Percentiles rank a stretch among this genome's conserved stretches.
Conservation (phyloP, 2,113 vertebrate species). For the Nipponia nippon region DNA sequence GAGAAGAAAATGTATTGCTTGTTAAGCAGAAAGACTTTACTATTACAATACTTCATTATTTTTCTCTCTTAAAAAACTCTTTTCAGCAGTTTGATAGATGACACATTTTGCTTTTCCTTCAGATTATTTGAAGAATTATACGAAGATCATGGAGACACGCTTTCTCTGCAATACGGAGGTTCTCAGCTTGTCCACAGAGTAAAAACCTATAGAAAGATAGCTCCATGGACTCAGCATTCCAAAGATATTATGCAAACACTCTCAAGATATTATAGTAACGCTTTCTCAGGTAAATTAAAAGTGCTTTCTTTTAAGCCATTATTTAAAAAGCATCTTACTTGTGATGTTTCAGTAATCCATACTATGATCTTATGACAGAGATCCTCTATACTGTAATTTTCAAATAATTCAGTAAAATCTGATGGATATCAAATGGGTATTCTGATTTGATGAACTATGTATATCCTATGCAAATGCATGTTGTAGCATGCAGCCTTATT, state of each 20-base stretch:
- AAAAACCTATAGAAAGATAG: constrained; percentile 97
- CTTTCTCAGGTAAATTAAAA: constrained; percentile 87
- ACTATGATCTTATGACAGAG: background rate
- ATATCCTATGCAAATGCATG: background rate
- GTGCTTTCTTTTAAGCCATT: background rate
- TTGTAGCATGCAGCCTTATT: background rate
- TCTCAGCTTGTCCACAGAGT: constrained; percentile 98
- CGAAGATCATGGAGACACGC: constrained; percentile 96
- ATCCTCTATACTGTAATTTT: background rate
- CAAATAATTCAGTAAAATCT: background rate
- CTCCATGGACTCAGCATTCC: constrained; percentile 97
- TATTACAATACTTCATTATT: background rate
- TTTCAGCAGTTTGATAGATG: background rate
- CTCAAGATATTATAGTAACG: constrained; percentile 96
- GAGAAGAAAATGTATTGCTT: background rate
- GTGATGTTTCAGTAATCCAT: background rate
- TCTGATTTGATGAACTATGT: background rate
- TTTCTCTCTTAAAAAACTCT: background rate
- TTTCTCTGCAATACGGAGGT: constrained; percentile 95
- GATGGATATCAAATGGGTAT: background rate
- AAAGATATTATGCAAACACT: constrained; percentile 98
- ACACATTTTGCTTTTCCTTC: background rate
- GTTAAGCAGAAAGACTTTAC: background rate
- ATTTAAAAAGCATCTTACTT: background rate
- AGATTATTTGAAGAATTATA: constrained; percentile 98